These are phyloP conservation scores for Brachyrhaphis roseni DNA, from an alignment of 2,797 vertebrate genomes.

Conservation along the genomic window DNA sequence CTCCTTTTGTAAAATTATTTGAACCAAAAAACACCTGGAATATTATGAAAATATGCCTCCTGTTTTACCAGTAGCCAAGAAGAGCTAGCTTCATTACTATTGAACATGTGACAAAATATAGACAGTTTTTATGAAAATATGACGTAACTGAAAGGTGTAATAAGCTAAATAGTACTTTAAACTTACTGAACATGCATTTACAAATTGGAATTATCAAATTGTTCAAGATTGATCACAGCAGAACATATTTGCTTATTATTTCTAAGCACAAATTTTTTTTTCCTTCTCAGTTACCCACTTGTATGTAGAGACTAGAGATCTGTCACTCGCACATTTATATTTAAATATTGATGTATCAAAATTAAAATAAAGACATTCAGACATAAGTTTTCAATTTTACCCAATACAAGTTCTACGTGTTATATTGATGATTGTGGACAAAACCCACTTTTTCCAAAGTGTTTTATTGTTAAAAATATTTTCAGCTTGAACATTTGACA, in stretches of 20 bases:
- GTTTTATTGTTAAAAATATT: background rate
- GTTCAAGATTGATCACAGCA: background rate
- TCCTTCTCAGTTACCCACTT: background rate
- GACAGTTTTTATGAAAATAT: background rate
- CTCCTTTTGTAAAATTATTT: background rate
- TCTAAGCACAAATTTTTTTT: background rate
- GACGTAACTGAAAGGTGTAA: background rate
- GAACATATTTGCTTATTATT: background rate
- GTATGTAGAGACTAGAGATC: background rate
- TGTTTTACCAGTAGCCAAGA: too few species aligned
- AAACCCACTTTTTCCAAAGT: background rate
- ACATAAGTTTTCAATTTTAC: background rate
- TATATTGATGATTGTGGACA: background rate
- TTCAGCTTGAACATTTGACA: background rate
- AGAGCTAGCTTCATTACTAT: background rate
- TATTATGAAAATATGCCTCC: background rate
- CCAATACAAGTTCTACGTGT: background rate
- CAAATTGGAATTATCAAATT: background rate
- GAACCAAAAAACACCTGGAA: background rate
- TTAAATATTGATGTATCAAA: background rate
- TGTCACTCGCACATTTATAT: background rate
- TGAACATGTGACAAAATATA: background rate
- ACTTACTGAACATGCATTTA: background rate
- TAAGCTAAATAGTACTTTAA: too few species aligned
- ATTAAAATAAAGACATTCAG: background rate